Evolutionary conservation across 2,113 vertebrate genomes (phyloP).

Genomic region (Poeciliopsis occidentalis): DNA sequence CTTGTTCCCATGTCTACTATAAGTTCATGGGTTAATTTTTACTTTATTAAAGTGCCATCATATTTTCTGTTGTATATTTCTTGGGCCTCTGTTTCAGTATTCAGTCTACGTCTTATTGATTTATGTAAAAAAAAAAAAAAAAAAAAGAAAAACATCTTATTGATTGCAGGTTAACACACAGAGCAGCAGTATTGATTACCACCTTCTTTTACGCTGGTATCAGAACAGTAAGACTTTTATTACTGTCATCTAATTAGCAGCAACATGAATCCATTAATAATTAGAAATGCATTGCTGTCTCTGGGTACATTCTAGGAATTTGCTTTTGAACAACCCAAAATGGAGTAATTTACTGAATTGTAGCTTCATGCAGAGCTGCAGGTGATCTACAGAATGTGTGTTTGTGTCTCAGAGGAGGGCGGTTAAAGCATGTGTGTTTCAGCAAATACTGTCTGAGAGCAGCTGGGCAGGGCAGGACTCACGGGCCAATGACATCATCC

Average conservation of each 20-base stretch:
- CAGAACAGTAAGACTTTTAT: background rate
- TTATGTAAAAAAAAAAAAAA: background rate
- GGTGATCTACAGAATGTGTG: slow-evolving; percentile 6
- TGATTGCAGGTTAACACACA: background rate
- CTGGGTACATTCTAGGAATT: background rate
- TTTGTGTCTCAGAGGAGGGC: slow-evolving; percentile 18
- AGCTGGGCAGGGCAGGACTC: slow-evolving; percentile 80
- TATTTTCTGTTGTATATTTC: background rate
- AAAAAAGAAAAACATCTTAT: background rate
- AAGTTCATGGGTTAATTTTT: background rate
- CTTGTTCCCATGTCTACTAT: slow-evolving; percentile 1
- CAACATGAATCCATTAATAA: no score
- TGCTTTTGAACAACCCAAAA: background rate
- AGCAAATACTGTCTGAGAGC: slow-evolving; percentile 77
- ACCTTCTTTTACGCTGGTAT: background rate
- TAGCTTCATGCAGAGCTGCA: background rate
- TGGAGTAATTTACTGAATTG: background rate
- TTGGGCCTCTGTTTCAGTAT: background rate
- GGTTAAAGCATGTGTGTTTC: slow-evolving; percentile 76
- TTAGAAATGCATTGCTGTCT: background rate
- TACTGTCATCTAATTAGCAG: background rate
- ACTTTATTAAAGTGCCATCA: background rate
- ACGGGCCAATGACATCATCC: slow-evolving; percentile 86
- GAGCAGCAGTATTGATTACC: background rate
- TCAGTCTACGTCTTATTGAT: background rate